Conservation (phyloP, 2,888 invertebrate genomes). For the Elgonia sp. region DNA sequence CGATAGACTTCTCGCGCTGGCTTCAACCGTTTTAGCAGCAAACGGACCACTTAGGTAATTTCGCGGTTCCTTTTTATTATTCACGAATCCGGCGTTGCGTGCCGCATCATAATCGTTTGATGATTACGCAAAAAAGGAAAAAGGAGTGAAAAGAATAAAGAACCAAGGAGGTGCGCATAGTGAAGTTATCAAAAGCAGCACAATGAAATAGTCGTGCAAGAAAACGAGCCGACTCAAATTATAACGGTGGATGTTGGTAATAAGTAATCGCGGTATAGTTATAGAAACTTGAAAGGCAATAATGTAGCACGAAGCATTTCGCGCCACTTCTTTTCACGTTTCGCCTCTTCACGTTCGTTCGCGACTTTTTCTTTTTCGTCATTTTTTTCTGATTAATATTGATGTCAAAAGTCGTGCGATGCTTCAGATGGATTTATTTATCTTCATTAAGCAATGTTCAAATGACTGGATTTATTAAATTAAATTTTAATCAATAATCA, state of each 20-base stretch:
- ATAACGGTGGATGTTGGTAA: slow-evolving; percentile 70
- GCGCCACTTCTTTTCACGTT: slow-evolving; percentile 45
- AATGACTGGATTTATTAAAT: too few species aligned
- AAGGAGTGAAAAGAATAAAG: slow-evolving; percentile 1
- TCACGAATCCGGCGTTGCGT: slow-evolving; percentile 66
- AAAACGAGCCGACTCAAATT: slow-evolving; percentile 67
- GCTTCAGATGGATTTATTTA: too few species aligned
- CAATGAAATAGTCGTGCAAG: slow-evolving; percentile 70
- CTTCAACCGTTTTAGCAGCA: slow-evolving; percentile 21
- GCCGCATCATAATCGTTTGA: slow-evolving; percentile 67
- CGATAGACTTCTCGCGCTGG: background rate
- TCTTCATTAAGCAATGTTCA: too few species aligned
- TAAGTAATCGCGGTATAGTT: slow-evolving; percentile 68
- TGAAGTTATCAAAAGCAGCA: slow-evolving; percentile 74
- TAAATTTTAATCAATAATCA: too few species aligned
- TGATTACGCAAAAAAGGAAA: slow-evolving; percentile 65
- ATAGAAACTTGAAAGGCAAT: slow-evolving; percentile 66
- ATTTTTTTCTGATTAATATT: background rate
- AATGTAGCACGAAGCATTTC: slow-evolving; percentile 59
- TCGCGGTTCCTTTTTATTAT: slow-evolving; percentile 72
- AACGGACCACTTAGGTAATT: slow-evolving; percentile 62
- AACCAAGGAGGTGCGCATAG: slow-evolving; percentile 32
- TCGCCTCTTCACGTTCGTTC: slow-evolving; percentile 10
- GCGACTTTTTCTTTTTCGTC: slow-evolving; percentile 9
- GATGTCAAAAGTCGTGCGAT: too few species aligned